A percentile compares a stretch with the other conserved stretches of the same genome.
phyloP scores from a whole-genome alignment of 2,797 vertebrate genomes.

The Hephaestus fuliginosus region DNA sequence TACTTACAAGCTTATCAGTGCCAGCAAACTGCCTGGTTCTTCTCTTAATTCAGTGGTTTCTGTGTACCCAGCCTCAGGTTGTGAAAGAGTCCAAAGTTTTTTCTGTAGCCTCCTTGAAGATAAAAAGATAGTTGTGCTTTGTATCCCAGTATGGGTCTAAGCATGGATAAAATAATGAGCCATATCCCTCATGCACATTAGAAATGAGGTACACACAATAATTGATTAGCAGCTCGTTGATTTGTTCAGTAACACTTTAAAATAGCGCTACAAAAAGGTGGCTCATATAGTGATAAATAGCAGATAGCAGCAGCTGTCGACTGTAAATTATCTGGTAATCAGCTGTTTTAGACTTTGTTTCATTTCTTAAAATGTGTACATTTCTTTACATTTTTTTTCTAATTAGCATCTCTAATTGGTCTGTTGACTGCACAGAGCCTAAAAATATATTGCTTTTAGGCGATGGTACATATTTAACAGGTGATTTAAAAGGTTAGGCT shows the following conservation, averaged over 20 bases:
- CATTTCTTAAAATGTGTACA: neutral
- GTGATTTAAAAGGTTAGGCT: slow-evolving; percentile 37
- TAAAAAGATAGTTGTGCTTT: neutral
- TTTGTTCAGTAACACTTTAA: neutral
- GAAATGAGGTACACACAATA: neutral
- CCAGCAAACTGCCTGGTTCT: slow-evolving; percentile 51
- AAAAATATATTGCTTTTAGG: neutral
- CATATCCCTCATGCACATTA: neutral
- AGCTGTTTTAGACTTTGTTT: neutral
- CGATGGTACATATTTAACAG: neutral
- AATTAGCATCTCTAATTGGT: neutral
- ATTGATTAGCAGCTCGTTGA: neutral
- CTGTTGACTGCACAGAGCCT: neutral
- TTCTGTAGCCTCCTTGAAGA: neutral
- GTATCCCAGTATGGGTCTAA: neutral
- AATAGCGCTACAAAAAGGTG: neutral
- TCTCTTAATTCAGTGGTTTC: slow-evolving; percentile 47
- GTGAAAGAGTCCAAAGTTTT: slow-evolving; percentile 11
- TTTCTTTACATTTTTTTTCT: neutral
- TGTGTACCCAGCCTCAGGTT: slow-evolving; percentile 35
- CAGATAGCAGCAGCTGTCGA: neutral
- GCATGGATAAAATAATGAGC: neutral
- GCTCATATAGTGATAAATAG: neutral
- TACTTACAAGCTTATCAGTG: slow-evolving; percentile 50
- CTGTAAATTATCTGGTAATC: neutral